Conservation (phyloP, 2,888 invertebrate genomes). For the Melanophora roralis region DNA sequence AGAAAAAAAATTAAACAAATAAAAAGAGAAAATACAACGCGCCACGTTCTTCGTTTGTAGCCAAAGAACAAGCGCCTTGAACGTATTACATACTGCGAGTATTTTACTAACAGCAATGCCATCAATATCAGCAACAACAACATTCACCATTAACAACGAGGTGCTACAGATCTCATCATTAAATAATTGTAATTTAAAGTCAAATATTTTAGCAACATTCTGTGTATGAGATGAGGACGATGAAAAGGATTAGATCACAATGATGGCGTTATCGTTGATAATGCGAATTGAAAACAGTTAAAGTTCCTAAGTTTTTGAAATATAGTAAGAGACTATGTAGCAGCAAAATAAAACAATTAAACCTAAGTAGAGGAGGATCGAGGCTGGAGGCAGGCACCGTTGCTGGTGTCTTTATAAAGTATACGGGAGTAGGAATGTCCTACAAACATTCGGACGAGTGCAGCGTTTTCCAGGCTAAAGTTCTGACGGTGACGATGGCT, state of each 20-base stretch:
- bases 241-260: constrained; percentile 31
- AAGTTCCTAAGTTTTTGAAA: too few relatives aligned
- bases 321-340: too few relatives aligned
- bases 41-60: constrained; percentile 74
- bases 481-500: too few relatives aligned
- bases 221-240: constrained; percentile 9
- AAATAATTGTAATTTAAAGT: constrained; percentile 62
- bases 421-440: too few relatives aligned
- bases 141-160: constrained; percentile 52
- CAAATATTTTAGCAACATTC: constrained; percentile 50
- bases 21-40: constrained; percentile 64
- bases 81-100: constrained; percentile 61
- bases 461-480: too few relatives aligned
- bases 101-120: constrained; percentile 54
- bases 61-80: constrained; percentile 60
- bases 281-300: not conserved
- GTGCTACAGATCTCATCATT: constrained; percentile 63
- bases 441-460: too few relatives aligned
- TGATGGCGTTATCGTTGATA: constrained; percentile 29
- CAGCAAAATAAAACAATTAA: too few relatives aligned
- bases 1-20: constrained; percentile 22
- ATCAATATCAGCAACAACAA: constrained; percentile 48
- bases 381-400: too few relatives aligned
- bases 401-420: too few relatives aligned
- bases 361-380: too few relatives aligned